phyloP scores from a whole-genome alignment of 2,888 invertebrate species.

The Copidosoma aretas region DNA sequence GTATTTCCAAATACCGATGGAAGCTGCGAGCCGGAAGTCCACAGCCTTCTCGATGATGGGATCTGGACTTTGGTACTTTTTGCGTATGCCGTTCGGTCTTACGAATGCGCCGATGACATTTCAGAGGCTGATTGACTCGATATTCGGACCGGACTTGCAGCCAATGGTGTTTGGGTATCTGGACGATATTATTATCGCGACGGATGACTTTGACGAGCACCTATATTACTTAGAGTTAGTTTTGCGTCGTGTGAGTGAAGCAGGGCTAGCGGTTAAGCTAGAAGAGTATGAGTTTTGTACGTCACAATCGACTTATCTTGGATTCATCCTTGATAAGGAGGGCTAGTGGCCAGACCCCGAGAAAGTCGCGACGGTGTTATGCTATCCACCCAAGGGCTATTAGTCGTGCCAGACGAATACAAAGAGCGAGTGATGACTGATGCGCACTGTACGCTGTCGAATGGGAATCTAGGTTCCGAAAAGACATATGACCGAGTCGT shows the following conservation, averaged over 20 bases:
- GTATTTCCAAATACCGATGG: not conserved
- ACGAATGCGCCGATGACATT: not conserved
- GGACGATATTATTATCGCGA: constrained; percentile 1
- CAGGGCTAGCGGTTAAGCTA: constrained; percentile 2
- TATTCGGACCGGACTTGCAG: too few relatives aligned
- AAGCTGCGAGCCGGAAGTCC: not conserved
- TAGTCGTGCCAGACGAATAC: constrained; percentile 2
- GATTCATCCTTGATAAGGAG: constrained; percentile 7
- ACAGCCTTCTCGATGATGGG: not conserved
- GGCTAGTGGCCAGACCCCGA: constrained; percentile 4
- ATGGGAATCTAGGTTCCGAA: constrained; percentile 5
- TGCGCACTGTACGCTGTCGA: not conserved
- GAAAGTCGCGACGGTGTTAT: not conserved
- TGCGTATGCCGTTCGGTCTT: too few relatives aligned
- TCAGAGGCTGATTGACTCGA: not conserved
- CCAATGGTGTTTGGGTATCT: too few relatives aligned
- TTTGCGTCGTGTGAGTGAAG: not conserved
- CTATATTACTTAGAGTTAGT: not conserved
- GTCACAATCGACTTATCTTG: not conserved
- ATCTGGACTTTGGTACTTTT: too few relatives aligned
- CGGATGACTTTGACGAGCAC: constrained; percentile 4
- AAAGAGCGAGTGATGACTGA: not conserved
- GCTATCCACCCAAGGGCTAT: not conserved
- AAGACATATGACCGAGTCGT: constrained; percentile 19
- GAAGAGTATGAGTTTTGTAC: not conserved